A percentile compares a stretch with the other conserved stretches of the same genome.
Conservation (phyloP, 2,888 invertebrate species). For the Melanotus villosus region DNA sequence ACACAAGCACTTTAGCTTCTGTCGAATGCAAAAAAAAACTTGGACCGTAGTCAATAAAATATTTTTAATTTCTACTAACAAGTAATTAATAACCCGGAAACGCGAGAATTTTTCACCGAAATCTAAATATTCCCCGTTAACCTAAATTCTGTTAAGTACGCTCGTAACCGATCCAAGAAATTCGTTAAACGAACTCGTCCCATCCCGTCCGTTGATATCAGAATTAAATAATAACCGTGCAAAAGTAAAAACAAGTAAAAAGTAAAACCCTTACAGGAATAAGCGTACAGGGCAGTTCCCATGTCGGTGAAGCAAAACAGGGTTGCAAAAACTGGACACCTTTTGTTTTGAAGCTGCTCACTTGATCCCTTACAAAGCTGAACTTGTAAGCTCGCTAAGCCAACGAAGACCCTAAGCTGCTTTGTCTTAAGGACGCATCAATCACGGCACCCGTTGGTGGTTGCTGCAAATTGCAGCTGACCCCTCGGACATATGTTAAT, state of each 20-base stretch:
- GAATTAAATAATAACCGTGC: constrained; percentile 37
- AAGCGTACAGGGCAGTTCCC: constrained; percentile 50
- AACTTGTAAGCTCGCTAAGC: constrained; percentile 53
- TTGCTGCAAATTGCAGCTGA: constrained; percentile 53
- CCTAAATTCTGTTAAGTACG: background rate
- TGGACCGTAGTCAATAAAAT: no score
- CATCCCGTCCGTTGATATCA: background rate
- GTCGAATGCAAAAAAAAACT: no score
- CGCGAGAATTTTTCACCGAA: no score
- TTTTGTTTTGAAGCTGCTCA: constrained; percentile 62
- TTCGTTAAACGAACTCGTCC: constrained; percentile 2
- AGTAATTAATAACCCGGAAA: no score
- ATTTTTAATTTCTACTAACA: no score
- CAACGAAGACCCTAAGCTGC: constrained; percentile 56
- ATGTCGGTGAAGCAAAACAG: constrained; percentile 55
- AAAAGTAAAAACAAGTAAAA: constrained; percentile 30
- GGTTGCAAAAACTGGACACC: constrained; percentile 62
- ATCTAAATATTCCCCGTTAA: no score
- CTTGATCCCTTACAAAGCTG: constrained; percentile 60
- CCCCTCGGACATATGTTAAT: constrained; percentile 60
- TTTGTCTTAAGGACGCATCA: constrained; percentile 56
- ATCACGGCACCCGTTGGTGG: constrained; percentile 49
- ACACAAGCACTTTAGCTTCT: no score
- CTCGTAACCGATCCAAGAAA: background rate
- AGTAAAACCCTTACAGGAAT: constrained; percentile 43